Conservation (phyloP, 92 coral and sea anemone genomes). For the Epizoanthus stellaris region DNA sequence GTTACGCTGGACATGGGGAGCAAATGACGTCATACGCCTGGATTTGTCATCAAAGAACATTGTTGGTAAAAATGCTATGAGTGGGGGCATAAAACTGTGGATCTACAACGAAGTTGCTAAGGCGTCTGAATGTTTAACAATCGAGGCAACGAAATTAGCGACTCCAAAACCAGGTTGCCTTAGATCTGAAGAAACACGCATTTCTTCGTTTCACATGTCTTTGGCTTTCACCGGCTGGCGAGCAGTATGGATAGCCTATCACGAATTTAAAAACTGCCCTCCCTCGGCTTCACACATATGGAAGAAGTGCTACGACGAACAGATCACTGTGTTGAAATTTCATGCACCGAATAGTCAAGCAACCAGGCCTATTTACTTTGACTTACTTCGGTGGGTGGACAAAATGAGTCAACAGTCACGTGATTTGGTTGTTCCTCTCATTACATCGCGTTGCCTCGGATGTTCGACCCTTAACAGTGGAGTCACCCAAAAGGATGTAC, state of each 20-base stretch:
- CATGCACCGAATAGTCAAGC: background rate
- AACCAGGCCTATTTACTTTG: slow-evolving; percentile 52
- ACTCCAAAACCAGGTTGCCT: background rate
- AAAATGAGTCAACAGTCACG: slow-evolving; percentile 55
- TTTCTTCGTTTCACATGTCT: slow-evolving; percentile 35
- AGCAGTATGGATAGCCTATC: slow-evolving; percentile 38
- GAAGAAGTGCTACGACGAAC: background rate
- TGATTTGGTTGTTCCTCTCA: slow-evolving; percentile 67
- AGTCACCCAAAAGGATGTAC: background rate
- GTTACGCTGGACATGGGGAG: slow-evolving; percentile 36
- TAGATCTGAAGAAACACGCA: background rate
- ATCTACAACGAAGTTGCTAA: slow-evolving; percentile 40
- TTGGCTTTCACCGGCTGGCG: slow-evolving; percentile 56
- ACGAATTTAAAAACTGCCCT: background rate
- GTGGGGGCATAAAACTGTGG: slow-evolving; percentile 75
- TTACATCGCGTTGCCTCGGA: slow-evolving; percentile 20
- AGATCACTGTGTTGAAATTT: background rate
- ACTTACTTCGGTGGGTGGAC: slow-evolving; percentile 41
- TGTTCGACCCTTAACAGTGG: background rate
- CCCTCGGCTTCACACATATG: background rate
- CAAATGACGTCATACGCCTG: background rate
- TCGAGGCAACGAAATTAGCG: background rate
- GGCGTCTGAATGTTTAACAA: background rate
- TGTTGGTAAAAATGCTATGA: background rate
- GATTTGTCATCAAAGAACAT: background rate